Percentiles rank a stretch among this genome's conserved stretches.
Conservation (phyloP, 1,140 invertebrate genomes). For the Prorops nasuta region DNA sequence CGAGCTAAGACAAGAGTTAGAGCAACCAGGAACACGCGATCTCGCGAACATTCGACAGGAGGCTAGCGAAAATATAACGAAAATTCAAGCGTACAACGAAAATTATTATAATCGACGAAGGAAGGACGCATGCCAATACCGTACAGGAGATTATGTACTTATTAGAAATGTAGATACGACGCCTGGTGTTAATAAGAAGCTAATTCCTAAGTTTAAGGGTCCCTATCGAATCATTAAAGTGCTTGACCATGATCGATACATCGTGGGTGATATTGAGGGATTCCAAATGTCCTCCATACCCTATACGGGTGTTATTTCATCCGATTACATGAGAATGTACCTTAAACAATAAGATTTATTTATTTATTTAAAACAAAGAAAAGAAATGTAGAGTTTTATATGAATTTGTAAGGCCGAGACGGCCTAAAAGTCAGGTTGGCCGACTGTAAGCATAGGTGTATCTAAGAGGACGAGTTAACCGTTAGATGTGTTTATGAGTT, state of each 20-base stretch:
- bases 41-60: neutral
- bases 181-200: neutral
- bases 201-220: slow-evolving; percentile 4
- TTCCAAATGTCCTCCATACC: slow-evolving; percentile 1
- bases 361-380: no score
- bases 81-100: neutral
- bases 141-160: neutral
- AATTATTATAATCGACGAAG: neutral
- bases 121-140: neutral
- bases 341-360: no score
- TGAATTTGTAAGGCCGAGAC: no score
- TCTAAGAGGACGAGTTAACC: no score
- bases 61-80: neutral
- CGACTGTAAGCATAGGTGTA: no score
- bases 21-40: neutral
- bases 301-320: neutral
- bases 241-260: neutral
- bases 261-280: neutral
- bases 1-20: neutral
- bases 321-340: neutral
- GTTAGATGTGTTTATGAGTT: no score
- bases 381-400: no score
- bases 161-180: slow-evolving; percentile 10
- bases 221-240: neutral
- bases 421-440: no score